Evolutionary conservation across 1,140 invertebrate species (phyloP), one percentile per base, ranked within the genome.

Genomic region (Olivierus martensii): DNA sequence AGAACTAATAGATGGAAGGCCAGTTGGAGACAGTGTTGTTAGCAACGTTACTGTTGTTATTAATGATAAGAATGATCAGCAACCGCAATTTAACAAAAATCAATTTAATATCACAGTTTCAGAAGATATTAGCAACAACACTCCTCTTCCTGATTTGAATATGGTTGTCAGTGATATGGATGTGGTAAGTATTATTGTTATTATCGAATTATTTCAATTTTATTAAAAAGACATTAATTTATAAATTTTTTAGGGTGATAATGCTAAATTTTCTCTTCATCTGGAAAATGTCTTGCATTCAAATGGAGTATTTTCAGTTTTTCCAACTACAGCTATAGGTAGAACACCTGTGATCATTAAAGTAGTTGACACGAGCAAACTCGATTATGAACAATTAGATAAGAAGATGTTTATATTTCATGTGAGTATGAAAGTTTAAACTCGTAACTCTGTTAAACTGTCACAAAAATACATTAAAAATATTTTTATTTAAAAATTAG

Each of bases 11-110:
- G 79, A 83, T 59, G 77, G 79, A 18, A 77, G 79, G 61, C 73
- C 79, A 22, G 78, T 79, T 4, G 79, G 77, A 0, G 82, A 85
- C 57, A 75, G 74, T 3, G 74, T 79, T 1, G 71, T 74, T 0
- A 81, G 82, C 0, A 73, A 78, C 11, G 70, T 90, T 0, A 83
- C 82, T 0, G 79, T 91, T 22, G 80, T 88, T 1, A 79, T 91
- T 6, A 82, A 79, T 0, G 87, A 91, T 63, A 79, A 82, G 0
- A 87, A 91, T 61, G 87, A 91, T 64, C 80, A 90, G 55, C 68
- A 75, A 22, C 88, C 87, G 0, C 67, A 75, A 41, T 93, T 93
- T 60, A 84, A 81, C 59, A 69, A 76, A 53, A 65, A 76, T 0
- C 63, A 73, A 3, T 85, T 83, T 52, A 73, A 76, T 58, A 74